These are phyloP conservation scores for Typhlomys cinereus DNA, from an alignment of 2,113 vertebrate genomes.

Conservation along the genomic window DNA sequence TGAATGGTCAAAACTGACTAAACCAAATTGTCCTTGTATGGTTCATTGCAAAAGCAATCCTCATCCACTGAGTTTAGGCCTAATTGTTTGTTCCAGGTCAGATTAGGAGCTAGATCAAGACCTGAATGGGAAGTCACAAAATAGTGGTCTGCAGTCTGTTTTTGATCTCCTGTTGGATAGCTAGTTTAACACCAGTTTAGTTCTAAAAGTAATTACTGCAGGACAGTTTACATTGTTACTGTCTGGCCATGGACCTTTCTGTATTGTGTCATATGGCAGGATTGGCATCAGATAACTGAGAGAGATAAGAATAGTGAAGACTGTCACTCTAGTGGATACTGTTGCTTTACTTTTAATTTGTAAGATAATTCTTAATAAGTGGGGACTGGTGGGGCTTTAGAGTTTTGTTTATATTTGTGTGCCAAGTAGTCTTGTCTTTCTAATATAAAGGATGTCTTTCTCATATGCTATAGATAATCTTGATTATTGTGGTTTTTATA, in stretches of 20 bases:
- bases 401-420: not conserved
- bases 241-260: not conserved
- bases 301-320: not conserved
- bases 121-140: not conserved
- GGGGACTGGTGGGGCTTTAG: not conserved
- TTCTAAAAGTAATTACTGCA: not conserved
- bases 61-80: not conserved
- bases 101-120: not conserved
- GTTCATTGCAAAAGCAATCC: not conserved
- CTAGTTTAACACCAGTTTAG: not conserved
- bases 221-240: not conserved
- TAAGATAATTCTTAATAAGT: not conserved
- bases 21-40: not conserved
- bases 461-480: not conserved
- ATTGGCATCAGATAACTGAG: not conserved
- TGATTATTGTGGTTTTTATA: not conserved
- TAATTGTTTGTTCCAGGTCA: not conserved
- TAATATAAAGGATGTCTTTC: not conserved
- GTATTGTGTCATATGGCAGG: not conserved
- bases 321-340: not conserved
- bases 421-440: not conserved
- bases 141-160: not conserved
- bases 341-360: constrained; percentile 38
- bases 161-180: not conserved
- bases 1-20: not conserved